Evolutionary conservation across 2,797 vertebrate genomes (phyloP).

Genomic region (Meriones psammophilus): DNA sequence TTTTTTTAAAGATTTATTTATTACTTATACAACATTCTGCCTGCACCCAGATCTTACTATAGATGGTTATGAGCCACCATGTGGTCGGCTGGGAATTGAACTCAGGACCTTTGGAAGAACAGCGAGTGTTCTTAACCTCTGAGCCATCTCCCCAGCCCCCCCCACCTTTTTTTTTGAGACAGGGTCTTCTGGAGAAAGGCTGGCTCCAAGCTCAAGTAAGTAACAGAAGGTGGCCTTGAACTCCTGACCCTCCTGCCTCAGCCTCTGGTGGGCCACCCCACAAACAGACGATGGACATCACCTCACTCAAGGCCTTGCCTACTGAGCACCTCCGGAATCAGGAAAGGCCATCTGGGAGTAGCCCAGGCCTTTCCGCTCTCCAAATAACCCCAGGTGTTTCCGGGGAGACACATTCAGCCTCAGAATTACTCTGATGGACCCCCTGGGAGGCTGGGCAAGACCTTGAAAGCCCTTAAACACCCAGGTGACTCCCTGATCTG

Average conservation of each 20-base stretch:
- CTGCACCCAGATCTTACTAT: no score
- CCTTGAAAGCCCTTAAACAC: not conserved
- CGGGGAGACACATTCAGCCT: not conserved
- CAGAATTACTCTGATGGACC: not conserved
- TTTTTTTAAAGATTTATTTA: not conserved
- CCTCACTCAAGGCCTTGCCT: not conserved
- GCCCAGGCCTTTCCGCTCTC: not conserved
- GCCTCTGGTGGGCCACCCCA: not conserved
- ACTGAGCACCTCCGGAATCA: not conserved
- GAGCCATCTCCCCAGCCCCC: no score
- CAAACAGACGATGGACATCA: not conserved
- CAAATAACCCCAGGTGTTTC: not conserved
- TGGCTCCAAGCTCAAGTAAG: not conserved
- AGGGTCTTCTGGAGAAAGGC: not conserved
- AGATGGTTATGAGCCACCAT: no score
- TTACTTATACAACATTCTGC: no score
- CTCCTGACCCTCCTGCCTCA: not conserved
- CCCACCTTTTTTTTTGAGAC: not conserved
- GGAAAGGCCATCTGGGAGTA: not conserved
- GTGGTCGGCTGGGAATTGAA: no score
- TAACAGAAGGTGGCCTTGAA: not conserved
- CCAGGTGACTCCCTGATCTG: not conserved
- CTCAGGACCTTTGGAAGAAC: no score
- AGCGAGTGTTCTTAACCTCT: no score
- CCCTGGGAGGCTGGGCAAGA: not conserved